These are phyloP conservation scores for Marcusenius ussheri DNA, from an alignment of 2,113 vertebrate genomes.

Conservation along the genomic window DNA sequence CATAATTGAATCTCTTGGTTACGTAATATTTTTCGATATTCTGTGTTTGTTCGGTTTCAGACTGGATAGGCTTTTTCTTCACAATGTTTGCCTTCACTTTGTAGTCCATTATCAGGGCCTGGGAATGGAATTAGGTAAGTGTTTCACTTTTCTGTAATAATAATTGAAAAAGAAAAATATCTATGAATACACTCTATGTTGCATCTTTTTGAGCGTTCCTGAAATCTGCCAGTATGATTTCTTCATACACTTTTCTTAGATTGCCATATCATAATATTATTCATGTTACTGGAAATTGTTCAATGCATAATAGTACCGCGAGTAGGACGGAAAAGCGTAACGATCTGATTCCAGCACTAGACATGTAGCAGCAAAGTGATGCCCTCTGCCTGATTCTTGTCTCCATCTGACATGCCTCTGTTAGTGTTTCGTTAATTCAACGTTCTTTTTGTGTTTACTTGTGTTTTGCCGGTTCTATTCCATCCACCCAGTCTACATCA, in stretches of 20 bases:
- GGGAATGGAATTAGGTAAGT: neutral
- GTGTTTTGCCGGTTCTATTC: neutral
- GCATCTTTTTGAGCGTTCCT: neutral
- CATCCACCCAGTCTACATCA: neutral
- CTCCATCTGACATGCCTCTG: neutral
- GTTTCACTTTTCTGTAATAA: neutral
- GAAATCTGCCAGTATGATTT: neutral
- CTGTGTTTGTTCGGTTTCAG: neutral
- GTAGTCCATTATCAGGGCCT: neutral
- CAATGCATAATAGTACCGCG: neutral
- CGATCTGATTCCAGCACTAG: neutral
- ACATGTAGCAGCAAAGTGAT: neutral
- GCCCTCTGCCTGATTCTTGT: neutral
- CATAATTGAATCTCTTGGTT: conserved; percentile 15
- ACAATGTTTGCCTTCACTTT: neutral
- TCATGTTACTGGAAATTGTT: neutral
- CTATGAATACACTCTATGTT: neutral
- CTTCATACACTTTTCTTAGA: neutral
- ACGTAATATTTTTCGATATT: neutral
- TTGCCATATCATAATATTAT: neutral
- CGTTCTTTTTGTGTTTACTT: neutral
- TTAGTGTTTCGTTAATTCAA: neutral
- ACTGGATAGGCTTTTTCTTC: neutral
- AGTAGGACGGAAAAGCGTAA: neutral
- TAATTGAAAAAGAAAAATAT: neutral